A percentile compares a stretch with the other conserved stretches of the same genome.
Conservation (phyloP, 2,888 invertebrate genomes). For the Acleris laterana region DNA sequence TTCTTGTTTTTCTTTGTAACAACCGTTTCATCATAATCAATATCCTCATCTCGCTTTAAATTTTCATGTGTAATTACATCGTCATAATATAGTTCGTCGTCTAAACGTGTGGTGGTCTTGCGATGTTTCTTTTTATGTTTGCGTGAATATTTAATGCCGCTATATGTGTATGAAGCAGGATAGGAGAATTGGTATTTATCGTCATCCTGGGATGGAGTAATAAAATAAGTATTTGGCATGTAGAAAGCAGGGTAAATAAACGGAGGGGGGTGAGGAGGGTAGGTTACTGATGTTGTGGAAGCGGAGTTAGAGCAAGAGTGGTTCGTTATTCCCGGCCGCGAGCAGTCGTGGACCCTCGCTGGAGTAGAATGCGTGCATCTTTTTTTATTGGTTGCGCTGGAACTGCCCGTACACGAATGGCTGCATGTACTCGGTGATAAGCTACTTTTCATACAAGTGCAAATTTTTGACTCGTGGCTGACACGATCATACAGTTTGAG, state of each 20-base stretch:
- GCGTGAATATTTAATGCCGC: constrained; percentile 18
- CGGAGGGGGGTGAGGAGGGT: constrained; percentile 31
- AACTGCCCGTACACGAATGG: constrained; percentile 43
- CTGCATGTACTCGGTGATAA: constrained; percentile 43
- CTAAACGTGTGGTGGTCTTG: constrained; percentile 12
- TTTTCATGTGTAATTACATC: background rate
- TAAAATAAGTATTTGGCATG: constrained; percentile 51
- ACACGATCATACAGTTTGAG: constrained; percentile 27
- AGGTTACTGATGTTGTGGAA: background rate
- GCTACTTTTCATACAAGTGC: constrained; percentile 52
- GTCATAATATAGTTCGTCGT: constrained; percentile 31
- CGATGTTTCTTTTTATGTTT: constrained; percentile 20
- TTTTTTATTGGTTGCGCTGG: constrained; percentile 31
- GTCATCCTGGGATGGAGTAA: constrained; percentile 43
- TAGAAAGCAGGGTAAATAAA: constrained; percentile 47
- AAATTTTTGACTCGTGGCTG: constrained; percentile 40
- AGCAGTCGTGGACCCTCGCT: constrained; percentile 41
- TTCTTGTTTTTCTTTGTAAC: background rate
- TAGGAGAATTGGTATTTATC: constrained; percentile 42
- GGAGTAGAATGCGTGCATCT: constrained; percentile 42
- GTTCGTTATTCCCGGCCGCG: constrained; percentile 37
- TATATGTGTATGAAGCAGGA: constrained; percentile 46
- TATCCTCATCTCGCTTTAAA: background rate
- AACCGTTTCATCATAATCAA: constrained; percentile 6
- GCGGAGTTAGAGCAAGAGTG: constrained; percentile 35